Evolutionary conservation across 2,888 invertebrate species (phyloP), one percentile per base, ranked within the genome.

Genomic region (Zaprionus bogoriensis): DNA sequence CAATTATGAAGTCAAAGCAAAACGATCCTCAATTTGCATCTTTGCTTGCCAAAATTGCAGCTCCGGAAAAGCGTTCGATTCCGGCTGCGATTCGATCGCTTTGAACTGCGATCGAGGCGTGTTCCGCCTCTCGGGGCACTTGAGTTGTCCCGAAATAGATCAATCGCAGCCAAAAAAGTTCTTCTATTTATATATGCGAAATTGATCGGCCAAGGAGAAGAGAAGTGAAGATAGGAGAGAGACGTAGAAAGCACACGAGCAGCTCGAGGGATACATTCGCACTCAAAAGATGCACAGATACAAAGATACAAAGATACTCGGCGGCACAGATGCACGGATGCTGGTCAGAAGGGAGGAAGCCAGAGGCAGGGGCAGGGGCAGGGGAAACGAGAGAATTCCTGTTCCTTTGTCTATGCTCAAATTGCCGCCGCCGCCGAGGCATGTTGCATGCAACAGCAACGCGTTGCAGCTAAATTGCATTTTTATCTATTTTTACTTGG

Each of bases 401-500:
- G 78, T 77, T 77, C 78, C 78, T 83, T 84, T 80, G 84, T 84
- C 84, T 84, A 84, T 79, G 67, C 82, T 69, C 79, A 80, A 83
- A 75, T 79, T 81, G 79, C 84, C 86, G 84, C 58, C 60, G 19
- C 42, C 30, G 63, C 51, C n/a, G n/a, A n/a, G n/a, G n/a, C n/a
- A n/a, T n/a, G 68, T 47, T 66, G 63, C 73, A 63, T 55, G 60
- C 63, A 63, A 52, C 22, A 69, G 64, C 61, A 51, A 50, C 25
- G 41, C 38, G 38, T 32, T 50, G 67, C 62, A 67, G 65, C 77
- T 72, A 84, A 78, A 86, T 83, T 80, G 83, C 83, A 85, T 77
- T 83, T 85, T 80, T 80, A 83, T 83, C 86, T 83, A 83, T 83
- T 83, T 83, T 83, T 86, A 86, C 75, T 77, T 69, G 47, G 48